Conservation (phyloP, 2,888 invertebrate genomes). For the Cheilosia variabilis region DNA sequence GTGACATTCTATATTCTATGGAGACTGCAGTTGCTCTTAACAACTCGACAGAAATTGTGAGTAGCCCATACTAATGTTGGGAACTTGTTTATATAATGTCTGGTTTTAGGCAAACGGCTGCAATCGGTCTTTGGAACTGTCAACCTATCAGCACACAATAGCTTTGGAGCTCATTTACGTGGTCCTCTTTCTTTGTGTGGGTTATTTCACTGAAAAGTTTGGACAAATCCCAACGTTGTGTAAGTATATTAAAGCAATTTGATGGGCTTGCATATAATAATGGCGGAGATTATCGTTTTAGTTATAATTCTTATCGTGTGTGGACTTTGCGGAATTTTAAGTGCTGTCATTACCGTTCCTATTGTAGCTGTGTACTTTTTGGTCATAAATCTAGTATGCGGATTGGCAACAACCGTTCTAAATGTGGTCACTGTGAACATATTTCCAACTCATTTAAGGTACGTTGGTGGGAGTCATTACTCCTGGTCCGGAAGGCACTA, state of each 20-base stretch:
- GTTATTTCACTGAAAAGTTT: slow-evolving; percentile 76
- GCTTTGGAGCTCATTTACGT: slow-evolving; percentile 79
- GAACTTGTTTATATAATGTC: neutral
- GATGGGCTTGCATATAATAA: neutral
- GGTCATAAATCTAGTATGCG: slow-evolving; percentile 46
- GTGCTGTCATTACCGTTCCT: slow-evolving; percentile 39
- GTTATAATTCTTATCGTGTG: slow-evolving; percentile 56
- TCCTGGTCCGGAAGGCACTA: no score
- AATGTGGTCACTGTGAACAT: slow-evolving; percentile 64
- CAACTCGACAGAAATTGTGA: slow-evolving; percentile 29
- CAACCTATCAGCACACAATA: slow-evolving; percentile 79
- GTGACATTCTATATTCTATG: slow-evolving; percentile 78
- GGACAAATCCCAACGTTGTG: slow-evolving; percentile 77
- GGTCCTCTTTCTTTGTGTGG: slow-evolving; percentile 74
- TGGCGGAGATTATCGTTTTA: slow-evolving; percentile 8
- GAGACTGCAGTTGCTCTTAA: neutral
- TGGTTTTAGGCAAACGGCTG: slow-evolving; percentile 30
- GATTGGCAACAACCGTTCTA: slow-evolving; percentile 54
- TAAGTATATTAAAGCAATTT: slow-evolving; percentile 44
- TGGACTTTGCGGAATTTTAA: slow-evolving; percentile 48
- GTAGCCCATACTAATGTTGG: neutral
- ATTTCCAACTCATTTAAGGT: slow-evolving; percentile 68
- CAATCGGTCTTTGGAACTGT: slow-evolving; percentile 76
- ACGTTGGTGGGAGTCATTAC: neutral
- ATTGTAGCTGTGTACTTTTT: slow-evolving; percentile 49